phyloP scores from a whole-genome alignment of 2,113 vertebrate genomes.

The Pterocles orientalis region DNA sequence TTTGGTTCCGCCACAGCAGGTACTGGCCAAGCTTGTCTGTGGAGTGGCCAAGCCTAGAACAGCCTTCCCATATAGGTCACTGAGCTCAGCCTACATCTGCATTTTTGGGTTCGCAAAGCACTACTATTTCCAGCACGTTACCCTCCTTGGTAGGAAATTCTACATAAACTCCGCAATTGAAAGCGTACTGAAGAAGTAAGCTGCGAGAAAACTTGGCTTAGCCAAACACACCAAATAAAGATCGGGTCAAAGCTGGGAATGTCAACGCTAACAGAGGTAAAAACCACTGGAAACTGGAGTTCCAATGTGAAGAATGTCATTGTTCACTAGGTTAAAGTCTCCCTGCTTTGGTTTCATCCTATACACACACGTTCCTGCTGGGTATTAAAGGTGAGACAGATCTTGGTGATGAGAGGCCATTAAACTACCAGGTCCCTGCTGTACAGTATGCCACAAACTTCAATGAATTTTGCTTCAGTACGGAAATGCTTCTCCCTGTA shows the following conservation, averaged over 20 bases:
- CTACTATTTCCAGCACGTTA: background rate
- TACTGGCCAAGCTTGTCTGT: background rate
- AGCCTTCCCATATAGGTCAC: background rate
- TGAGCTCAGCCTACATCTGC: background rate
- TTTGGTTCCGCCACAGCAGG: background rate
- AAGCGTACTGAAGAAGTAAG: background rate
- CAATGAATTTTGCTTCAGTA: background rate
- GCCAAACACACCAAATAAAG: background rate
- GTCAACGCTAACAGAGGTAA: background rate
- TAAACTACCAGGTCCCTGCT: background rate
- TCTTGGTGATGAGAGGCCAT: background rate
- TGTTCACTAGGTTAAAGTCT: background rate
- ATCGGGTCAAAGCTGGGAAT: background rate
- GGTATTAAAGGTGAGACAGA: background rate
- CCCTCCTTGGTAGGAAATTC: background rate
- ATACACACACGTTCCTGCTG: background rate
- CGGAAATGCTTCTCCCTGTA: background rate
- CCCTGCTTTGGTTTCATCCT: background rate
- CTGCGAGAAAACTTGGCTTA: background rate
- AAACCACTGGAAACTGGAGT: background rate
- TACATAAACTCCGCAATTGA: background rate
- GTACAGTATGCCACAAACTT: background rate
- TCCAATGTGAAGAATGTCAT: background rate
- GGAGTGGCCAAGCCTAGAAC: background rate
- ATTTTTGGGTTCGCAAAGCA: background rate